Conservation (phyloP, 2,888 invertebrate species). For the Pterostichus madidus region DNA sequence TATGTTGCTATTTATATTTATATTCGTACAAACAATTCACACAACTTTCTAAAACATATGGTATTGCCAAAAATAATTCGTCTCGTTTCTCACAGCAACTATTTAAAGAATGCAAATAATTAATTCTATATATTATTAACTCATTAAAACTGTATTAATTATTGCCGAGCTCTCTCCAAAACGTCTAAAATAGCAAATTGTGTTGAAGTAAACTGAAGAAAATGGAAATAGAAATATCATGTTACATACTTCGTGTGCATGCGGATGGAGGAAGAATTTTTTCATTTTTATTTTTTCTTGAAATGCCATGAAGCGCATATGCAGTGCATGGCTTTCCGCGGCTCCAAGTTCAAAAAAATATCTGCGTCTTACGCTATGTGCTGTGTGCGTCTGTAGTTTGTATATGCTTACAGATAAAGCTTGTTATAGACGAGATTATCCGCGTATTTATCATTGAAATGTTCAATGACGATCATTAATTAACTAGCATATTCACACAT, state of each 20-base stretch:
- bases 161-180: not conserved
- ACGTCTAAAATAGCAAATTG: constrained; percentile 13
- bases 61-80: constrained; percentile 54
- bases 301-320: constrained; percentile 15
- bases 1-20: constrained; percentile 17
- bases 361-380: constrained; percentile 39
- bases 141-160: constrained; percentile 50
- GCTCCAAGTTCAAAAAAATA: constrained; percentile 37
- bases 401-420: constrained; percentile 39
- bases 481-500: not conserved
- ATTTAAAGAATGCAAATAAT: constrained; percentile 47
- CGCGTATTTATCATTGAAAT: not conserved
- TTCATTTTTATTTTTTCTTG: constrained; percentile 48
- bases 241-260: constrained; percentile 21
- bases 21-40: constrained; percentile 39
- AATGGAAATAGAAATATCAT: constrained; percentile 45
- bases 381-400: constrained; percentile 26
- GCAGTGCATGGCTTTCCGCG: constrained; percentile 42
- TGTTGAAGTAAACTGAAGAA: constrained; percentile 3
- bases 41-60: constrained; percentile 57
- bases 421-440: constrained; percentile 21
- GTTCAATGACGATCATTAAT: not conserved
- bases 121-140: constrained; percentile 3
- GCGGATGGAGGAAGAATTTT: constrained; percentile 42
- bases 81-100: constrained; percentile 32